Evolutionary conservation across 2,797 vertebrate species (phyloP).

Genomic region (Allobates femoralis): DNA sequence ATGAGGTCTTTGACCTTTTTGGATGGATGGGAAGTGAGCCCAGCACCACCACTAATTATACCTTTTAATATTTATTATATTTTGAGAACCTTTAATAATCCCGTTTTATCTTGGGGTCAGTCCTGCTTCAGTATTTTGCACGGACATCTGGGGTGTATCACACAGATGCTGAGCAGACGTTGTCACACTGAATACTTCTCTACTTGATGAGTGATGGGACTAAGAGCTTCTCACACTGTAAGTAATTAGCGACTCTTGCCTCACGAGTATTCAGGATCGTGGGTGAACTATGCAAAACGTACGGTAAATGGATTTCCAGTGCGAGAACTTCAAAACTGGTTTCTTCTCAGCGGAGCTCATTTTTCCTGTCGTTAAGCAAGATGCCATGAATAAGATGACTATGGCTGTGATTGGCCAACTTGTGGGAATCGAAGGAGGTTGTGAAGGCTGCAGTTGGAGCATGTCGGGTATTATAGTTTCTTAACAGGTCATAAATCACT

Average conservation of each 20-base stretch:
- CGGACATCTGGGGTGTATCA: slow-evolving; percentile 41
- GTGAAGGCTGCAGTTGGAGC: background rate
- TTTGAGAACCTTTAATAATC: background rate
- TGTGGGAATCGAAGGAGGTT: background rate
- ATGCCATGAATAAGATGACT: background rate
- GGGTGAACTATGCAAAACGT: background rate
- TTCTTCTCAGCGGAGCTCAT: background rate
- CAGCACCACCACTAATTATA: background rate
- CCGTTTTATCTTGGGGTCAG: background rate
- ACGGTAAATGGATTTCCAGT: background rate
- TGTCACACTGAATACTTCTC: slow-evolving; percentile 48
- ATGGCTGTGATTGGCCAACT: background rate
- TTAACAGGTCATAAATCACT: background rate
- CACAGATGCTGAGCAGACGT: slow-evolving; percentile 32
- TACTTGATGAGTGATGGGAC: background rate
- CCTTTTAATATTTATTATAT: background rate
- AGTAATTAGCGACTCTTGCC: slow-evolving; percentile 78
- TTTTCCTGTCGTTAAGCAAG: background rate
- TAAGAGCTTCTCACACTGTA: slow-evolving; percentile 73
- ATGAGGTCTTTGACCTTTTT: background rate
- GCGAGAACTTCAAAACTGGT: background rate
- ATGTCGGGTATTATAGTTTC: background rate
- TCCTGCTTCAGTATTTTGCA: background rate
- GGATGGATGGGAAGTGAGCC: slow-evolving; percentile 8
- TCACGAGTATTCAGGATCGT: background rate